Conservation (phyloP, 2,888 invertebrate species). For the Thysanoteuthis rhombus region DNA sequence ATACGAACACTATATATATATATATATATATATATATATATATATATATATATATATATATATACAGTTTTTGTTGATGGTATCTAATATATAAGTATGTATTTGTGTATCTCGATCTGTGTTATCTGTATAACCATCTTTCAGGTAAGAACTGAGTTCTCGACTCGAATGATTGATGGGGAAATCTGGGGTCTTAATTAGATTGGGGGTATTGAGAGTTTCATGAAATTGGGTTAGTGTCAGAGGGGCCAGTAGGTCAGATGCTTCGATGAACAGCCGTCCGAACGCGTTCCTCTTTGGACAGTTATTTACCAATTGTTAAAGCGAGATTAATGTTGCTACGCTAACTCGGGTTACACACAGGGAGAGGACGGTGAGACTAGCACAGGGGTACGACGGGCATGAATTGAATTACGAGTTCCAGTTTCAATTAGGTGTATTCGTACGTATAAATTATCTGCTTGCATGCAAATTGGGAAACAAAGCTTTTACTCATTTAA, state of each 20-base stretch:
- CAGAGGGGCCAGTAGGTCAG: neutral
- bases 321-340: neutral
- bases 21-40: conserved; percentile 14
- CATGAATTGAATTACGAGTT: neutral
- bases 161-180: neutral
- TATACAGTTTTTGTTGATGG: too few species aligned
- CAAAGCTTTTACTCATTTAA: too few species aligned
- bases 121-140: neutral
- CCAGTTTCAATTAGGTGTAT: neutral
- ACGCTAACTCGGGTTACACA: neutral
- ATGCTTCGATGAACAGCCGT: neutral
- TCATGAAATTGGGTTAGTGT: neutral
- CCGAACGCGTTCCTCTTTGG: neutral
- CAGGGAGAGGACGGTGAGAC: neutral
- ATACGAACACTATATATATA: too few species aligned
- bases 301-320: neutral
- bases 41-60: neutral
- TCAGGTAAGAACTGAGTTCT: neutral
- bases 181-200: neutral
- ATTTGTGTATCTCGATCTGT: too few species aligned
- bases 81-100: neutral
- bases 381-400: neutral
- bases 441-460: too few species aligned
- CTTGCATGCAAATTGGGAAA: too few species aligned
- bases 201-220: neutral